Percentiles rank a stretch among this genome's conserved stretches.
Evolutionary conservation across 2,888 invertebrate genomes (phyloP).

Genomic region (Xestia c-nigrum): DNA sequence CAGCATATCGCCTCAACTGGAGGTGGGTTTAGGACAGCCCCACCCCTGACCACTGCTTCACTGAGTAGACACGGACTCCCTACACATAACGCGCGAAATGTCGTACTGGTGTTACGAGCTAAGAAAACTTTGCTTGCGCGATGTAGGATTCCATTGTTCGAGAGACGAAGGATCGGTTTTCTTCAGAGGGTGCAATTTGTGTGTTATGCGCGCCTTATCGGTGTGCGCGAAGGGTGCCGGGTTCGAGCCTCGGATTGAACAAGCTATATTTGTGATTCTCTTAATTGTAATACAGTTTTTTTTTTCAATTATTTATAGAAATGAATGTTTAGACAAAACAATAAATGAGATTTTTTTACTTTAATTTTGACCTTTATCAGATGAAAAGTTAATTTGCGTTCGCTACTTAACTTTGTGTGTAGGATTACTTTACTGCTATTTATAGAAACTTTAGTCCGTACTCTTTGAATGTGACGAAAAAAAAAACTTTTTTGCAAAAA

Average conservation of each 20-base stretch:
- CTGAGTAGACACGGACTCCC: slow-evolving; percentile 58
- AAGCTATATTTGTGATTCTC: background rate
- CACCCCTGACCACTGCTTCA: slow-evolving; percentile 29
- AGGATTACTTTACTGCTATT: background rate
- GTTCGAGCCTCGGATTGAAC: background rate
- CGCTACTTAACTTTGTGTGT: too few relatives aligned
- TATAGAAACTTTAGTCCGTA: too few relatives aligned
- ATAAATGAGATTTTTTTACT: too few relatives aligned
- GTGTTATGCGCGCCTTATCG: background rate
- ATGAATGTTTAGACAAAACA: background rate
- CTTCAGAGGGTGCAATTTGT: background rate
- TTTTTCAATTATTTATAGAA: background rate
- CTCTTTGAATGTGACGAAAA: too few relatives aligned
- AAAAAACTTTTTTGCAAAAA: too few relatives aligned
- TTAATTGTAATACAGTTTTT: background rate
- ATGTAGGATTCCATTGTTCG: slow-evolving; percentile 26
- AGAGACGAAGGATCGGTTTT: background rate
- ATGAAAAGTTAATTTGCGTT: background rate
- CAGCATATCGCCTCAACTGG: slow-evolving; percentile 7
- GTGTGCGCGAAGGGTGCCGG: background rate
- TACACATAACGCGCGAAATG: fast-evolving
- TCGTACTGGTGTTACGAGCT: background rate
- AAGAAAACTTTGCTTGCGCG: slow-evolving; percentile 39
- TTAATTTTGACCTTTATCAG: background rate
- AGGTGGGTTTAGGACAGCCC: slow-evolving; percentile 31